Evolutionary conservation across 2,113 vertebrate species (phyloP).

Genomic region (Microtus pennsylvanicus): DNA sequence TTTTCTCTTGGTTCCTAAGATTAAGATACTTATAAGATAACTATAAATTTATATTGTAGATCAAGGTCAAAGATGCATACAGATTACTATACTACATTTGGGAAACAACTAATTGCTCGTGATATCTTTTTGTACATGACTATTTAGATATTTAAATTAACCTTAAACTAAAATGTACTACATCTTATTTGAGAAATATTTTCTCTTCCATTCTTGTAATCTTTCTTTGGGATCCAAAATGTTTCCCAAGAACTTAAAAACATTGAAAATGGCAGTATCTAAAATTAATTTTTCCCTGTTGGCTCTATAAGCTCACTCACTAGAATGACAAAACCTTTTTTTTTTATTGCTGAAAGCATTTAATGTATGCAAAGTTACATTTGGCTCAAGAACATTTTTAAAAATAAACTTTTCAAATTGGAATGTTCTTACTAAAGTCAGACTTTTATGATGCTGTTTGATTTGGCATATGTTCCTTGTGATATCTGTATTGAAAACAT

Average conservation of each 20-base stretch:
- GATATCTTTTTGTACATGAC: background rate
- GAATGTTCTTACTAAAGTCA: slow-evolving; percentile 79
- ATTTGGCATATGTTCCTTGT: slow-evolving; percentile 79
- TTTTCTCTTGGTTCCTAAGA: background rate
- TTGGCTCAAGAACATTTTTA: slow-evolving; percentile 79
- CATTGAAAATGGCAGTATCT: slow-evolving; percentile 46
- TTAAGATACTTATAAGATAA: background rate
- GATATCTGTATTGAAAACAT: slow-evolving; percentile 80
- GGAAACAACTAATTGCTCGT: background rate
- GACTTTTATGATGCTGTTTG: slow-evolving; percentile 75
- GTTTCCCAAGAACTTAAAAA: slow-evolving; percentile 45
- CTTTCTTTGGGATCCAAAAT: slow-evolving; percentile 46
- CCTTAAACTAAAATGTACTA: background rate
- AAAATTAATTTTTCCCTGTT: slow-evolving; percentile 63
- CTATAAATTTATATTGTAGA: background rate
- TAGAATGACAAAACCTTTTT: slow-evolving; percentile 71
- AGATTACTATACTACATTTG: background rate
- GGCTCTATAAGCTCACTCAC: slow-evolving; percentile 59
- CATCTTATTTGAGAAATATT: slow-evolving; percentile 29
- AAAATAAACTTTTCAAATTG: slow-evolving; percentile 79
- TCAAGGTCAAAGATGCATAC: background rate
- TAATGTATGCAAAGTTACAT: slow-evolving; percentile 81
- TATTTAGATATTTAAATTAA: background rate
- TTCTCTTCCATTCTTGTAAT: background rate
- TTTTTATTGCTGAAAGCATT: slow-evolving; percentile 67